Evolutionary conservation across 1,140 invertebrate species (phyloP), one percentile per base, ranked within the genome.

Genomic region (Pemphigus obesinymphae): DNA sequence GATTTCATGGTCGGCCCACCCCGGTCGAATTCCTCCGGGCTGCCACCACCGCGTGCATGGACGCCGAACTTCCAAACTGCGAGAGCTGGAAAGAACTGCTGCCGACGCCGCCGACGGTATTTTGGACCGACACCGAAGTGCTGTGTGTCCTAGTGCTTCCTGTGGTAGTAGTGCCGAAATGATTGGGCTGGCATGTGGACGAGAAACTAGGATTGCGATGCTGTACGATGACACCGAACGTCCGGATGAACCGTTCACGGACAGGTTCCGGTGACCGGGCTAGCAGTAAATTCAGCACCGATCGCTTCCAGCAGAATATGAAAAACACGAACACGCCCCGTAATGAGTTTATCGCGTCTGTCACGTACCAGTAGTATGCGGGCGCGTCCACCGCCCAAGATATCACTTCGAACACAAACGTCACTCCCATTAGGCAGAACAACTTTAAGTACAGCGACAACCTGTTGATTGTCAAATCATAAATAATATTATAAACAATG

Each of bases 321-420:
- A 88, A 58, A 53, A 89, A 89, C 29, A 89, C 87, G 68, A 88
- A 86, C n/a, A 88, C 82, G 15, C 87, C 87, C 50, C 88, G 86
- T 0, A 88, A 84, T 17, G 85, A 78, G 81, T 87, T 88, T 61
- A 88, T 63, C 8, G 87, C 83, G 78, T 88, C 88, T 17, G 86
- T 85, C 4, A 86, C 37, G 40, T 87, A 85, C 86, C 87, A 88
- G 73, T 85, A 85, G 81, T 84, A 84, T 2, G 84, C 82, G 7
- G 84, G 82, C 0, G 84, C 84, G 1, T 84, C 83, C 0, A 84
- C 76, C 7, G 83, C 82, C 85, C 86, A 88, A 2, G 87, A 86
- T 17, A 89, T 82, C 40, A 88, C 85, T 83, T 88, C 88, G 4
- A 86, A 85, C 8, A 86, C 84, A 87, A 88, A 88, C 0, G 85